Percentiles rank a stretch among this genome's conserved stretches.
Conservation (phyloP, 2,888 invertebrate genomes). For the Eucriotettix oculatus region DNA sequence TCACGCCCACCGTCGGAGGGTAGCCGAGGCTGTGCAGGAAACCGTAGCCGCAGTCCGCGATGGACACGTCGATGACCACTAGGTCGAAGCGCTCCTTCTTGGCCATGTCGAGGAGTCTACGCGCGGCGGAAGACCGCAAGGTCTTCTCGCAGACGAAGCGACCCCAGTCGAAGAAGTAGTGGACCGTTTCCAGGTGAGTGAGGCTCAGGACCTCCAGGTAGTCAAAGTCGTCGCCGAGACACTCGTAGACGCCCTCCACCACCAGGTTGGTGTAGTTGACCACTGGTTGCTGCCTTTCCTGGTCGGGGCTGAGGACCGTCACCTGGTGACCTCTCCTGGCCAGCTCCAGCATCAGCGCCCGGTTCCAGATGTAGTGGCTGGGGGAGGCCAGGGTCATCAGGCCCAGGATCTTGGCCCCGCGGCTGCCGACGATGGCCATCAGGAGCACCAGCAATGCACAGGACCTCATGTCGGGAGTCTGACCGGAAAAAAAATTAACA, state of each 20-base stretch:
- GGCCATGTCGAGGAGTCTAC: neutral
- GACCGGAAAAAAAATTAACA: too few species aligned
- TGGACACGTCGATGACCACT: slow-evolving; percentile 5
- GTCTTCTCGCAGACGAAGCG: neutral
- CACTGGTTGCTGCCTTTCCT: slow-evolving; percentile 5
- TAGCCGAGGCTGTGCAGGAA: slow-evolving; percentile 4
- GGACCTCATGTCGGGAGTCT: neutral
- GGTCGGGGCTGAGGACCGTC: slow-evolving; percentile 9
- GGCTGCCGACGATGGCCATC: neutral
- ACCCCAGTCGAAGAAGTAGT: neutral
- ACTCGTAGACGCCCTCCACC: slow-evolving; percentile 7
- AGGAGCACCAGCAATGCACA: neutral
- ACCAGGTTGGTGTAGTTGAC: slow-evolving; percentile 7
- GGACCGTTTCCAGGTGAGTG: neutral
- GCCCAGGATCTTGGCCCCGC: slow-evolving; percentile 5
- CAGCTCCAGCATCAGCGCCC: slow-evolving; percentile 4
- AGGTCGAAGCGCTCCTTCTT: slow-evolving; percentile 7
- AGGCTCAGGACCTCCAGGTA: neutral
- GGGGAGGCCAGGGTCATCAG: slow-evolving; percentile 8
- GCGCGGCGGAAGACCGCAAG: neutral
- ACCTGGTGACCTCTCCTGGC: slow-evolving; percentile 9
- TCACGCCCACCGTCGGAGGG: slow-evolving; percentile 9
- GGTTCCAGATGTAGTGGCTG: slow-evolving; percentile 11
- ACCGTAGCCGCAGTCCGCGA: slow-evolving; percentile 6
- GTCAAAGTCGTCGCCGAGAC: neutral